Base-by-base conservation (phyloP, 2,113 vertebrate species). In the Siphamia tubifer region DNA sequence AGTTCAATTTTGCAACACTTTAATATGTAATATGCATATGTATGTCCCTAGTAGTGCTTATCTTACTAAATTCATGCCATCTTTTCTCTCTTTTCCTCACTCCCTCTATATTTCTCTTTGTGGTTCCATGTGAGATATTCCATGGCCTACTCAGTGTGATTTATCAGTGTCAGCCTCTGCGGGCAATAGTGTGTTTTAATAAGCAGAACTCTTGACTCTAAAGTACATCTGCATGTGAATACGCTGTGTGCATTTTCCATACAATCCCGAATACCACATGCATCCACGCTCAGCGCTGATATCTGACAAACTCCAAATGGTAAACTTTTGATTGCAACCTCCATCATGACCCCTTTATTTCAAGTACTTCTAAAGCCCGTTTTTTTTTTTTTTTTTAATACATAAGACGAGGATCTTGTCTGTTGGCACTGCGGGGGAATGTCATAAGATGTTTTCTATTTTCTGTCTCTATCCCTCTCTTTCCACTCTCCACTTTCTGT, bases 161-260 rank as follows among this genome's bases (percentile, higher is more conserved):
- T 89, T 85, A 68, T 77, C 86, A 66, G 44, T 70, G 58, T 81
- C 79, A 77, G 45, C 73, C 63, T 27, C 49, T 34, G 60, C 51
- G 70, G 72, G 53, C 77, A 74, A 73, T 62, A 30, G 40, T 39
- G 40, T 45, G 63, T 27, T 83, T 87, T 87, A 85, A 88, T 85
- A 89, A 82, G 81, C 54, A 49, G 5, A 42, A 66, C 35, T 55
- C 60, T 39, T 65, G 64, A 79, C 68, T 74, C 48, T n/a, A 57
- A 61, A 44, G 24, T 27, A 8, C 30, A 24, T 44, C 61, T 53
- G n/a, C 5, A 9, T 43, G 30, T 28, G 34, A 19, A 23, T 34
- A 58, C 68, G 20, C 48, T 32, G 36, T n/a, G 58, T 15, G 38
- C 44, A 12, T 45, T 28, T 74, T 51, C 13, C n/a, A 4, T 24